Evolutionary conservation across 2,797 vertebrate genomes (phyloP).

Genomic region (Rhynchonycteris naso): DNA sequence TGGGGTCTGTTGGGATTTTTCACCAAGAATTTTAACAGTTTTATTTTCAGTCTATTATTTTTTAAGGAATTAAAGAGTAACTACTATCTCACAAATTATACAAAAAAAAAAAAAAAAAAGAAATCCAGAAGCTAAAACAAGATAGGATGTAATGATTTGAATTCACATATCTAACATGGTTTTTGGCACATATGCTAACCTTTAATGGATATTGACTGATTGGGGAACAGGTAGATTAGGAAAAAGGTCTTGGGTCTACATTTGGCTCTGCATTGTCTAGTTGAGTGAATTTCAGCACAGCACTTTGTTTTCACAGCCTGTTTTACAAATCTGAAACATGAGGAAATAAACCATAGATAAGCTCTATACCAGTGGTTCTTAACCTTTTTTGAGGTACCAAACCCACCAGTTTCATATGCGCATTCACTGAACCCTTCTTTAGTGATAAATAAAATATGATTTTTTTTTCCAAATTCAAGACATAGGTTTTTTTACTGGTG

Average conservation of each 20-base stretch:
- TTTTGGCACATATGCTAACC: not conserved
- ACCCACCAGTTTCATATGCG: no score
- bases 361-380: no score
- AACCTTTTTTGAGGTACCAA: no score
- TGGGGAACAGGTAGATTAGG: not conserved
- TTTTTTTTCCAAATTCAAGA: no score
- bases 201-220: not conserved
- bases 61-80: not conserved
- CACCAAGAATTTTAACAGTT: not conserved
- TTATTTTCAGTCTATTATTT: not conserved
- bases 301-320: not conserved
- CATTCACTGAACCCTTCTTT: no score
- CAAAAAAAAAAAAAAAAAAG: not conserved
- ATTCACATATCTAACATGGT: not conserved
- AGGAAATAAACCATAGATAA: not conserved
- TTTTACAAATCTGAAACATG: slow-evolving; percentile 27
- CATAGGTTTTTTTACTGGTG: no score
- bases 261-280: not conserved
- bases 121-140: not conserved
- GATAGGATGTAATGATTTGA: not conserved
- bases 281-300: not conserved
- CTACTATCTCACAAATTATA: not conserved
- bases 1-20: not conserved
- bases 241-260: slow-evolving; percentile 4
- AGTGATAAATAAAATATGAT: no score